Conservation (phyloP, 2,113 vertebrate genomes). For the Hydrochoerus hydrochaeris region DNA sequence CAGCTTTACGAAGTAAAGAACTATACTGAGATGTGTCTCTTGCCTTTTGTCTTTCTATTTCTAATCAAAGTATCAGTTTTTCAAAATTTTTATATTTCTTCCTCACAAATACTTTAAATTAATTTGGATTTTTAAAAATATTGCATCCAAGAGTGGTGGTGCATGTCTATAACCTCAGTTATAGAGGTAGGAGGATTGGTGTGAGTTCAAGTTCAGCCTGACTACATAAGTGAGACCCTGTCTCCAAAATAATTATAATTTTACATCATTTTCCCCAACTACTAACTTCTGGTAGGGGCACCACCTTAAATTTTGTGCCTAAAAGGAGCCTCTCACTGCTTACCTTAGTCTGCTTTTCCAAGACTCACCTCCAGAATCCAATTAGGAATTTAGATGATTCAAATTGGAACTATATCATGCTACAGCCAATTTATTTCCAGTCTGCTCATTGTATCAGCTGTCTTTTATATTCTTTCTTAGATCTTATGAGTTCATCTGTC, state of each 20-base stretch:
- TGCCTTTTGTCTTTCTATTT: neutral
- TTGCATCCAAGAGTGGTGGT: neutral
- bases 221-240: neutral
- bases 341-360: neutral
- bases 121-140: neutral
- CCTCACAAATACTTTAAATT: neutral
- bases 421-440: neutral
- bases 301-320: neutral
- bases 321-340: neutral
- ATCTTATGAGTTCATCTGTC: neutral
- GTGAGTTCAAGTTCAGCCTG: neutral
- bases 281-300: neutral
- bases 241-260: neutral
- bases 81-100: neutral
- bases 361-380: neutral
- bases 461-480: neutral
- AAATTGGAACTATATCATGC: neutral
- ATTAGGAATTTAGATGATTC: neutral
- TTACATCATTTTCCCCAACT: neutral
- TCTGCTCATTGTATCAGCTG: neutral
- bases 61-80: neutral
- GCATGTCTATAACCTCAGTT: neutral
- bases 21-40: neutral
- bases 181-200: neutral
- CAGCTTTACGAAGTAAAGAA: neutral